Evolutionary conservation across 2,113 vertebrate species (phyloP).

Genomic region (Callionymus lyra): DNA sequence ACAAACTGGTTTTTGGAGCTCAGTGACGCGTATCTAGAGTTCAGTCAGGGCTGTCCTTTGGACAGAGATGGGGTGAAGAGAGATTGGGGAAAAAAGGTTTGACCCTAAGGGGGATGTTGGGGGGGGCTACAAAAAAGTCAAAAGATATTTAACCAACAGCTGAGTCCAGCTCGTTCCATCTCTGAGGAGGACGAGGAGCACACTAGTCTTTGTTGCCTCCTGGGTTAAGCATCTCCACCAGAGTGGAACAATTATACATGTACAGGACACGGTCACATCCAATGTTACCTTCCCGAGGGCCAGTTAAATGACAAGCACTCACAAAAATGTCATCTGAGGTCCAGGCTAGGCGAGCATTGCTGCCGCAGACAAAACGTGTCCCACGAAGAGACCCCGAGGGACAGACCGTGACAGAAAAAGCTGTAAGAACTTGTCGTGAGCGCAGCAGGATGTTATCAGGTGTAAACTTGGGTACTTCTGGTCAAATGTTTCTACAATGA

Average conservation of each 20-base stretch:
- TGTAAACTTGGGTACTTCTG: background rate
- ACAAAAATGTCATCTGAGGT: slow-evolving; percentile 61
- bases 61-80: slow-evolving; percentile 6
- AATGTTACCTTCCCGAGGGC: slow-evolving; percentile 22
- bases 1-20: slow-evolving; percentile 32
- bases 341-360: slow-evolving; percentile 21
- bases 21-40: slow-evolving; percentile 27
- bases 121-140: slow-evolving; percentile 19
- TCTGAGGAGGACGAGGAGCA: slow-evolving; percentile 34
- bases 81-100: slow-evolving; percentile 8
- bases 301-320: slow-evolving; percentile 10
- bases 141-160: slow-evolving; percentile 48
- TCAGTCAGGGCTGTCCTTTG: slow-evolving; percentile 15
- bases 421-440: slow-evolving; percentile 10
- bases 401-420: slow-evolving; percentile 16
- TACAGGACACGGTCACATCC: slow-evolving; percentile 10
- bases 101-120: slow-evolving; percentile 13
- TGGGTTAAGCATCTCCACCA: slow-evolving; percentile 26
- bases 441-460: too few species aligned
- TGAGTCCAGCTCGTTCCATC: slow-evolving; percentile 43
- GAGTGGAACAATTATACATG: slow-evolving; percentile 43
- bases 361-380: slow-evolving; percentile 17
- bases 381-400: slow-evolving; percentile 12
- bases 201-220: slow-evolving; percentile 20
- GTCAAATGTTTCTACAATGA: background rate